Percentiles rank a stretch among this genome's conserved stretches.
Conservation (phyloP, 2,888 invertebrate genomes). For the Drosophila macrospina region DNA sequence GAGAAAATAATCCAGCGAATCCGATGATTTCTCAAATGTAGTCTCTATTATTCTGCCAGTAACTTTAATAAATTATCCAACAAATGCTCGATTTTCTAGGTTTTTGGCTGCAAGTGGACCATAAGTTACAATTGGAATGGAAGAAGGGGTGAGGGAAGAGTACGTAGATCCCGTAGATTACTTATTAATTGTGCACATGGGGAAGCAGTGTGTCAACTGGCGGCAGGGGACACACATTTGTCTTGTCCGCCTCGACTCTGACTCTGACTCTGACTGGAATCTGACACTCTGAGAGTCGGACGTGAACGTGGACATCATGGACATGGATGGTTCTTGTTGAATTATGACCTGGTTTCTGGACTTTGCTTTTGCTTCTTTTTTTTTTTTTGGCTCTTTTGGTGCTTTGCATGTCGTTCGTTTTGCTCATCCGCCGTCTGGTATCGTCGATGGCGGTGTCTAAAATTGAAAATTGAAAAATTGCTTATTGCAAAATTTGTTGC, state of each 20-base stretch:
- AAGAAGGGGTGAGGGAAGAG: conserved; percentile 10
- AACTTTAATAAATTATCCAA: background rate
- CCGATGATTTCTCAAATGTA: background rate
- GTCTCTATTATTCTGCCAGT: background rate
- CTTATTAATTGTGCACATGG: conserved; percentile 51
- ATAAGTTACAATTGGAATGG: conserved; percentile 11
- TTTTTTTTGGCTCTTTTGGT: conserved; percentile 11
- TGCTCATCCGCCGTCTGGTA: conserved; percentile 37
- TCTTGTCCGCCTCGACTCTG: conserved; percentile 48
- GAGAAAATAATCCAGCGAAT: too few relatives aligned
- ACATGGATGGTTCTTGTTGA: conserved; percentile 4
- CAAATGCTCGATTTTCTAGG: background rate
- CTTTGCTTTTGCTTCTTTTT: background rate
- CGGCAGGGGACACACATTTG: conserved; percentile 52
- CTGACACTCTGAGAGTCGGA: conserved; percentile 32
- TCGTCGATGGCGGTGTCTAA: conserved; percentile 66
- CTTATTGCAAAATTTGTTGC: conserved; percentile 80
- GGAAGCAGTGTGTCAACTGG: conserved; percentile 45
- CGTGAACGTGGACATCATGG: background rate
- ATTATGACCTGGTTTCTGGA: conserved; percentile 9
- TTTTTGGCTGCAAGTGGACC: conserved; percentile 4
- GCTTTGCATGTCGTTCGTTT: conserved; percentile 62
- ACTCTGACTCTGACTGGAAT: conserved; percentile 43
- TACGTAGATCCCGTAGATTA: conserved; percentile 33
- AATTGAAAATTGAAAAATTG: conserved; percentile 80